Conservation (phyloP, 37 sponge, comb jelly and placozoan genomes). For the Halichondria panicea region DNA sequence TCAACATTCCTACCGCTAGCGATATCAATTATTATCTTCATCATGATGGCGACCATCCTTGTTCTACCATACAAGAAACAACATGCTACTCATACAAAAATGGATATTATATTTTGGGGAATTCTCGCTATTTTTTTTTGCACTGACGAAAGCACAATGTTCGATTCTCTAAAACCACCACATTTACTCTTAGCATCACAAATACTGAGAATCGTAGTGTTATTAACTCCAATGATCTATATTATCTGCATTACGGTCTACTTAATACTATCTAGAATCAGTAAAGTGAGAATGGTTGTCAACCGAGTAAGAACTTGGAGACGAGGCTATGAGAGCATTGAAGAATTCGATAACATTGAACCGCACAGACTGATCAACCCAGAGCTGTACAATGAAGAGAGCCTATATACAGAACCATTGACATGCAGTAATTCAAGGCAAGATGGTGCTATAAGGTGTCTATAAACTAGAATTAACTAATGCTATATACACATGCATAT, state of each 20-base stretch:
- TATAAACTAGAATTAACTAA: too few species aligned
- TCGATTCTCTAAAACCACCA: too few species aligned
- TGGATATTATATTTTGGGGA: background rate
- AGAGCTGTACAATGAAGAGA: background rate
- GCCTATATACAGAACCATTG: too few species aligned
- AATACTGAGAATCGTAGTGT: background rate
- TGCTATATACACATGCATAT: too few species aligned
- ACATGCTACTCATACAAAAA: background rate
- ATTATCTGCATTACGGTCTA: background rate
- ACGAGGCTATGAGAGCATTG: background rate
- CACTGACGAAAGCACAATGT: background rate
- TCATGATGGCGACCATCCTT: background rate
- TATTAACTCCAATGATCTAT: background rate
- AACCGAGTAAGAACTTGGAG: background rate
- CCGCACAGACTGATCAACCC: slow-evolving; percentile 2
- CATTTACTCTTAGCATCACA: background rate
- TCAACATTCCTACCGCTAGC: background rate
- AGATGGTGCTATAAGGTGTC: too few species aligned
- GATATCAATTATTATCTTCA: background rate
- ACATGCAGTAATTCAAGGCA: too few species aligned
- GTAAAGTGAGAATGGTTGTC: background rate
- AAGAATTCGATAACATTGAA: background rate
- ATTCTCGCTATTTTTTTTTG: background rate
- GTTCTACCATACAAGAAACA: background rate
- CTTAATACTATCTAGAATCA: background rate